phyloP scores from a whole-genome alignment of 1,140 invertebrate species.

The Sycophila sp. region DNA sequence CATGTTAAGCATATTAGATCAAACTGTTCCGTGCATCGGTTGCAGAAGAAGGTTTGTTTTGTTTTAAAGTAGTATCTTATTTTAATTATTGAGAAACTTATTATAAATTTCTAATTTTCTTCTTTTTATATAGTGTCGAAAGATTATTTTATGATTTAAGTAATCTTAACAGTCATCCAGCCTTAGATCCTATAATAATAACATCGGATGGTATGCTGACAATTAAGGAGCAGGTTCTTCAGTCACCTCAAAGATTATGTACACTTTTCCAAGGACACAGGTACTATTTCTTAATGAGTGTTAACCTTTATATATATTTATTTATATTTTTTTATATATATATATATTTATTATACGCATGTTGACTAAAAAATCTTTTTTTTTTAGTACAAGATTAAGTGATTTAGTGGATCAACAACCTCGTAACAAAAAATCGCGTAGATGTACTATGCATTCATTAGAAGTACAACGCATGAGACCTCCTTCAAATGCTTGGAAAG shows the following conservation, averaged over 20 bases:
- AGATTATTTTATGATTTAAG: conserved; percentile 84
- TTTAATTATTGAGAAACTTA: neutral
- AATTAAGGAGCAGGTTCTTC: conserved; percentile 79
- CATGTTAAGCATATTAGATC: conserved; percentile 83
- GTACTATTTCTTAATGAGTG: conserved; percentile 64
- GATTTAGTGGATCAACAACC: conserved; percentile 84
- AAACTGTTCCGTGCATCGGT: conserved; percentile 91
- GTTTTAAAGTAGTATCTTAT: neutral
- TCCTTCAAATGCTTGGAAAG: conserved; percentile 76
- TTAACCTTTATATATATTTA: neutral
- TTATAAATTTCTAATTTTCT: neutral
- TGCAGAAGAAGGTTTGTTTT: conserved; percentile 82
- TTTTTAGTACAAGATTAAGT: conserved; percentile 76
- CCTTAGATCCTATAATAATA: conserved; percentile 82
- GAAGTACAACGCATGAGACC: conserved; percentile 84
- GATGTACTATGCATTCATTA: conserved; percentile 87
- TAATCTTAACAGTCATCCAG: conserved; percentile 79
- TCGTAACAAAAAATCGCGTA: conserved; percentile 84
- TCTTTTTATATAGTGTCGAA: conserved; percentile 78
- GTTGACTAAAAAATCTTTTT: conserved; percentile 24
- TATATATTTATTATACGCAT: neutral
- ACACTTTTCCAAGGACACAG: conserved; percentile 87
- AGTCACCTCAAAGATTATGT: conserved; percentile 80
- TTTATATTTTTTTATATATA: no score
- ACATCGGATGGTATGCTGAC: conserved; percentile 78